phyloP scores from a whole-genome alignment of 2,888 invertebrate species.

The Beris chalybata region DNA sequence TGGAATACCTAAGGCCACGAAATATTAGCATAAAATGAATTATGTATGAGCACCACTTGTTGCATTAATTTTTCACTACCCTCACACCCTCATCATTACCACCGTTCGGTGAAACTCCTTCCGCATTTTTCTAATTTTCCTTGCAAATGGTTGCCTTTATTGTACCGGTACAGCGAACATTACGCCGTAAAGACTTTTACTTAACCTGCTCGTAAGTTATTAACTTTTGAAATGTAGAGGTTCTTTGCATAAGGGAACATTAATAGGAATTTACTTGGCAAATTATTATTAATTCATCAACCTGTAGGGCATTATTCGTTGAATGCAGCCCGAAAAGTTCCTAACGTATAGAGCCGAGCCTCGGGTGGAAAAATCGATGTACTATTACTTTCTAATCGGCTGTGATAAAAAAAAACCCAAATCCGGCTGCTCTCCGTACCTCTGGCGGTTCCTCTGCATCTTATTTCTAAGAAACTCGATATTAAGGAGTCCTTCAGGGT shows the following conservation, averaged over 20 bases:
- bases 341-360: no score
- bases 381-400: no score
- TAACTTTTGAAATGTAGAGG: conserved; percentile 35
- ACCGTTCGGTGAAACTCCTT: conserved; percentile 10
- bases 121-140: conserved; percentile 28
- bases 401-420: no score
- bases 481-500: no score
- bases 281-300: conserved; percentile 9
- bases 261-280: conserved; percentile 35
- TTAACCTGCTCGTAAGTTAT: conserved; percentile 30
- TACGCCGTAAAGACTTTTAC: conserved; percentile 35
- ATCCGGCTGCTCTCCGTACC: no score
- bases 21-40: conserved; percentile 38
- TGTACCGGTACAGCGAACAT: conserved; percentile 10
- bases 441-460: no score
- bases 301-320: no score
- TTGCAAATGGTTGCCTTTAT: conserved; percentile 14
- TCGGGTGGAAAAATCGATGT: no score
- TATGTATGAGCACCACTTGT: conserved; percentile 39
- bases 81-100: conserved; percentile 19
- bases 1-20: conserved; percentile 24
- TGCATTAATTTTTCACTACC: conserved; percentile 38
- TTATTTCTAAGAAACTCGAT: no score
- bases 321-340: no score
- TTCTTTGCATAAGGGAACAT: conserved; percentile 30